These are phyloP conservation scores for Malacosoma neustria DNA, from an alignment of 2,888 invertebrate species.

Conservation along the genomic window DNA sequence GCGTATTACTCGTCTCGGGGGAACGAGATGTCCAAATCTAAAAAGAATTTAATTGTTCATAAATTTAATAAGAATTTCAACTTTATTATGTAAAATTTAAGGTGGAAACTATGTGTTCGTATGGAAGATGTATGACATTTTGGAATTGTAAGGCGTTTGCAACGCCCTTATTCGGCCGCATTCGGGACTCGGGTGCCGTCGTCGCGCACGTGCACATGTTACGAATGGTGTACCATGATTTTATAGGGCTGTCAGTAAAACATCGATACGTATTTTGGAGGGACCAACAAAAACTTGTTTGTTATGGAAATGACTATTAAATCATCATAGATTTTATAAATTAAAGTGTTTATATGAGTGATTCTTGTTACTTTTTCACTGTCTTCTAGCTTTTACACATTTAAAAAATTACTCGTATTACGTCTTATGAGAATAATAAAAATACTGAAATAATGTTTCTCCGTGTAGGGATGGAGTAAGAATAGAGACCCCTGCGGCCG, in stretches of 20 bases:
- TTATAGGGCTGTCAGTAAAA: conserved; percentile 24
- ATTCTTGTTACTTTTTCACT: no score
- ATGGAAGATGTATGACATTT: conserved; percentile 15
- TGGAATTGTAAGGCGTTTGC: conserved; percentile 19
- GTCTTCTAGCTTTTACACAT: no score
- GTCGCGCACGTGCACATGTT: conserved; percentile 57
- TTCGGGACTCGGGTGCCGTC: conserved; percentile 63
- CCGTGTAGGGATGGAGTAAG: no score
- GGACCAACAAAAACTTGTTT: no score
- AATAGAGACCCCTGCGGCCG: no score
- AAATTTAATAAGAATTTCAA: not conserved
- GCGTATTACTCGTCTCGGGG: conserved; percentile 61
- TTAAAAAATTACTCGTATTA: no score
- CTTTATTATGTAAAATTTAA: accelerated
- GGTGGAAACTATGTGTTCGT: conserved; percentile 1
- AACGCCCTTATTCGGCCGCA: conserved; percentile 48
- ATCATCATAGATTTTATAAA: no score
- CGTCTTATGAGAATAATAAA: no score
- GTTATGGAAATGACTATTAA: no score
- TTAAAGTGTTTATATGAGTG: no score
- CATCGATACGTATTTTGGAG: conserved; percentile 31
- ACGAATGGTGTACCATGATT: conserved; percentile 37
- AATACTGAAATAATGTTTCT: no score
- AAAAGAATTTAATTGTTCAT: conserved; percentile 14
- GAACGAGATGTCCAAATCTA: conserved; percentile 26